Conservation (phyloP, 2,888 invertebrate genomes). For the Eretmocerus hayati region DNA sequence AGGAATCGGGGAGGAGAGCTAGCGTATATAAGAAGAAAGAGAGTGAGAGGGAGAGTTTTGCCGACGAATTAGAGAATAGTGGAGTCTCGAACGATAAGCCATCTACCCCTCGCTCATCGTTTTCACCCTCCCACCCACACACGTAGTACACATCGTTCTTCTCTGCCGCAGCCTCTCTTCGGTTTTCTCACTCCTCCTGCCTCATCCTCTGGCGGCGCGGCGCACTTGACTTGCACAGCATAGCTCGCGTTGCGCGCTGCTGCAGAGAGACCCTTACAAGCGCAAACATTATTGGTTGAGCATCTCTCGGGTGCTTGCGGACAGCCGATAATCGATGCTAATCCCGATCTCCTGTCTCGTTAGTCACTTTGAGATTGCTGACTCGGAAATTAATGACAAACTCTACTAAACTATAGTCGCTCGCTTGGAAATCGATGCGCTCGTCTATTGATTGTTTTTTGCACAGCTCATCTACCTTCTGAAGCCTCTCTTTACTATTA, state of each 20-base stretch:
- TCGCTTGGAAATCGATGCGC: too few relatives aligned
- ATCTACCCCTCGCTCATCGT: not conserved
- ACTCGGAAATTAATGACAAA: not conserved
- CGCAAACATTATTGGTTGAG: conserved; percentile 9
- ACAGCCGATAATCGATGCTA: conserved; percentile 15
- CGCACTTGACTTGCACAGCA: too few relatives aligned
- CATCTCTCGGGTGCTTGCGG: conserved; percentile 3
- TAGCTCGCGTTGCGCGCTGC: not conserved
- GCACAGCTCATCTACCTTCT: too few relatives aligned
- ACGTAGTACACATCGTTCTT: too few relatives aligned
- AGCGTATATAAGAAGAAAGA: too few relatives aligned
- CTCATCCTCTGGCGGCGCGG: not conserved
- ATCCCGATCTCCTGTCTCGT: conserved; percentile 10
- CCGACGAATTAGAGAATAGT: too few relatives aligned
- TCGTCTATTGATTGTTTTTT: too few relatives aligned
- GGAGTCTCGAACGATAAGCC: not conserved
- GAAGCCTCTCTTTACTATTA: too few relatives aligned
- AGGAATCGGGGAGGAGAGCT: too few relatives aligned
- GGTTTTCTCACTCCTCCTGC: not conserved
- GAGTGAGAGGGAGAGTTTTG: too few relatives aligned
- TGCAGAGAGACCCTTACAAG: too few relatives aligned
- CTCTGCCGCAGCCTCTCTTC: not conserved
- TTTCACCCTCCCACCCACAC: not conserved
- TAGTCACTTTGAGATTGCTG: not conserved
- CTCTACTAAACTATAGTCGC: too few relatives aligned